A percentile compares a stretch with the other conserved stretches of the same genome.
Evolutionary conservation across 2,888 invertebrate species (phyloP).

Genomic region (Amiota communis): DNA sequence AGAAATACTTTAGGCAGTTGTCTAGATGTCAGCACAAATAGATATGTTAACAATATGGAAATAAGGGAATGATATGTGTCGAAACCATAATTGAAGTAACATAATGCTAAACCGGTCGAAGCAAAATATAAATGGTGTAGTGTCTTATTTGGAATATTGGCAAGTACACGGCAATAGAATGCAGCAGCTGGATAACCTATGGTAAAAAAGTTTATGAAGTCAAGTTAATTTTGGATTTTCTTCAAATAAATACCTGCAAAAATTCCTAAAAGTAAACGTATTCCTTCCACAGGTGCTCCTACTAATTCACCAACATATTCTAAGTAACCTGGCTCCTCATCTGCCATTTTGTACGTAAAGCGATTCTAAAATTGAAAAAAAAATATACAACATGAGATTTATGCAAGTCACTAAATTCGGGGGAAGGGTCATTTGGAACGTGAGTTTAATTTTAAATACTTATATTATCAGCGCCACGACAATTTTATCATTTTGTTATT

Average conservation of each 20-base stretch:
- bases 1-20: conserved; percentile 74
- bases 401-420: no score
- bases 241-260: conserved; percentile 75
- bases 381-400: no score
- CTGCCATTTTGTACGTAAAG: no score
- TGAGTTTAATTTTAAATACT: no score
- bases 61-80: conserved; percentile 84
- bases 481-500: no score
- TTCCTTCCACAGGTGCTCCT: conserved; percentile 79
- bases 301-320: conserved; percentile 52
- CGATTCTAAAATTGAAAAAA: no score
- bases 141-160: conserved; percentile 74
- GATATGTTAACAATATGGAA: conserved; percentile 82
- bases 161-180: conserved; percentile 77
- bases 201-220: conserved; percentile 56
- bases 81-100: conserved; percentile 88
- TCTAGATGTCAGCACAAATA: conserved; percentile 76
- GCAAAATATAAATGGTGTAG: conserved; percentile 85
- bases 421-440: no score
- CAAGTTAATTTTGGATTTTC: background rate
- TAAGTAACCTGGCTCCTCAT: no score
- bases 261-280: conserved; percentile 79
- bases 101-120: conserved; percentile 81
- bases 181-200: conserved; percentile 84
- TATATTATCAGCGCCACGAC: no score